These are phyloP conservation scores for Aselliscus stoliczkanus DNA, from an alignment of 2,797 vertebrate genomes.

Conservation along the genomic window DNA sequence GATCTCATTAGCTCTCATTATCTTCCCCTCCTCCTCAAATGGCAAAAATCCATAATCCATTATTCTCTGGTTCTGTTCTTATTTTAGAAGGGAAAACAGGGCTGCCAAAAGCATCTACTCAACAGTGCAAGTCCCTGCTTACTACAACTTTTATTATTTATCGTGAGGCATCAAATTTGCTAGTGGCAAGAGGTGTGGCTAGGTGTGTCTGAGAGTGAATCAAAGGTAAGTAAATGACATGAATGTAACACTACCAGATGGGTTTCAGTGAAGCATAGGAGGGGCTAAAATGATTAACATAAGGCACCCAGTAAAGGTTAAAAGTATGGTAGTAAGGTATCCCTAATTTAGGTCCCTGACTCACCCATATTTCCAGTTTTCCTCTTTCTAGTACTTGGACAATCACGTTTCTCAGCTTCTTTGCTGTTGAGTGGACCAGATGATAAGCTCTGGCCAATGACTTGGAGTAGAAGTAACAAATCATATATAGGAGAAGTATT, in stretches of 20 bases:
- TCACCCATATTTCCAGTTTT: slow-evolving; percentile 27
- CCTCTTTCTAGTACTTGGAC: slow-evolving; percentile 32
- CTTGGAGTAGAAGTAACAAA: neutral
- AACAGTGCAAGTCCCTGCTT: slow-evolving; percentile 26
- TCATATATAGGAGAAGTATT: neutral
- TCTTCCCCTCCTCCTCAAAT: neutral
- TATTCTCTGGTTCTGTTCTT: slow-evolving; percentile 14
- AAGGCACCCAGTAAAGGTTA: neutral
- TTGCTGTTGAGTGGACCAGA: neutral
- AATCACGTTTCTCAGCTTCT: slow-evolving; percentile 5
- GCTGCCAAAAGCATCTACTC: neutral
- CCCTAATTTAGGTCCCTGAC: neutral
- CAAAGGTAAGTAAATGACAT: slow-evolving; percentile 48
- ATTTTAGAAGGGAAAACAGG: slow-evolving; percentile 41
- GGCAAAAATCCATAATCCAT: slow-evolving; percentile 36
- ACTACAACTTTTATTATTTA: slow-evolving; percentile 45
- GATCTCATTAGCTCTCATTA: slow-evolving; percentile 5
- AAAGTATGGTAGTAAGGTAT: neutral
- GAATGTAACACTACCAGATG: slow-evolving; percentile 17
- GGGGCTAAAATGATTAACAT: slow-evolving; percentile 20
- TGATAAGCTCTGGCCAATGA: neutral
- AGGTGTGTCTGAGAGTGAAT: slow-evolving; percentile 53
- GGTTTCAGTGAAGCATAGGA: slow-evolving; percentile 24
- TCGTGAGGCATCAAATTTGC: slow-evolving; percentile 29
- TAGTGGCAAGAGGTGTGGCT: slow-evolving; percentile 34